Conservation (phyloP, 2,888 invertebrate genomes). For the Rhyacophila evoluta region DNA sequence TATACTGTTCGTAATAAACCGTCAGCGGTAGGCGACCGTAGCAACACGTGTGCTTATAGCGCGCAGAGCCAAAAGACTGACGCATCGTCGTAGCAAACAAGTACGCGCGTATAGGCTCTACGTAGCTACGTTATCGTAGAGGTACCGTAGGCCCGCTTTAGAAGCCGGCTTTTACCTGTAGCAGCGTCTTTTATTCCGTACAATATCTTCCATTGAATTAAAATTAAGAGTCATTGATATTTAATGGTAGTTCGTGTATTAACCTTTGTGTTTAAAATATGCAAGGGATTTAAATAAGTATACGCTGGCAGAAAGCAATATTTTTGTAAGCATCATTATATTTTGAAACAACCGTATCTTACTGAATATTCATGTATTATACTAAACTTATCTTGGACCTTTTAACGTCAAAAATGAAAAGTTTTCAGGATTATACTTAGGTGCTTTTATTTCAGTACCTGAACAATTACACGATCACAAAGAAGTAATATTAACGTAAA, state of each 20-base stretch:
- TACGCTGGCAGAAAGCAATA: too few relatives aligned
- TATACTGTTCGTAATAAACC: background rate
- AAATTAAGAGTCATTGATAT: background rate
- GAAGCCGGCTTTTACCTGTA: slow-evolving; percentile 38
- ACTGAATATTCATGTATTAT: too few relatives aligned
- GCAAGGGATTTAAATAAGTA: too few relatives aligned
- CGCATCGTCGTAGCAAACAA: slow-evolving; percentile 53
- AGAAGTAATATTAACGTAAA: too few relatives aligned
- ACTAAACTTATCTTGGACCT: too few relatives aligned
- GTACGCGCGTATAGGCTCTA: slow-evolving; percentile 40
- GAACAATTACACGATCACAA: too few relatives aligned
- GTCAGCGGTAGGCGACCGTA: slow-evolving; percentile 25
- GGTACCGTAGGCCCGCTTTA: slow-evolving; percentile 32
- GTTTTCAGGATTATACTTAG: too few relatives aligned
- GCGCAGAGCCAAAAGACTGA: slow-evolving; percentile 51
- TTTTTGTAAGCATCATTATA: too few relatives aligned
- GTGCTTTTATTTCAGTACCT: too few relatives aligned
- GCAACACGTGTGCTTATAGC: slow-evolving; percentile 50
- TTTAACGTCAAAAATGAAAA: too few relatives aligned
- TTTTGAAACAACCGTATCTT: too few relatives aligned
- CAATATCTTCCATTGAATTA: background rate
- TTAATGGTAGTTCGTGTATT: background rate
- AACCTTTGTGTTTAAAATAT: background rate
- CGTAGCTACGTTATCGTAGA: slow-evolving; percentile 38
- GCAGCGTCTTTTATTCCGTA: background rate